phyloP scores from a whole-genome alignment of 2,797 vertebrate genomes.

The Serranus cabrilla region DNA sequence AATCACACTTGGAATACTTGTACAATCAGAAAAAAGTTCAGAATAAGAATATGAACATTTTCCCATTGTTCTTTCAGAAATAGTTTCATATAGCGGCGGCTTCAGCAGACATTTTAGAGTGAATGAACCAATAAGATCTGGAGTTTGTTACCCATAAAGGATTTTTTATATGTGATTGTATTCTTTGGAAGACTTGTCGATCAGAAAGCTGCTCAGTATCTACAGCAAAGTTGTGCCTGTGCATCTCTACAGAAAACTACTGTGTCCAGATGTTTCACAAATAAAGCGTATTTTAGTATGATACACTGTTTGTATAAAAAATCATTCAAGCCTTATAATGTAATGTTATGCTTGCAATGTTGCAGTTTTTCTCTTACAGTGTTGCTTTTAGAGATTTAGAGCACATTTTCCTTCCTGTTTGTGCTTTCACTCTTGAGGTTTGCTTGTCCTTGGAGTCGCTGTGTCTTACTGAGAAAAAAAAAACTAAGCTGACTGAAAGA shows the following conservation, averaged over 20 bases:
- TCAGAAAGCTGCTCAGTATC: no score
- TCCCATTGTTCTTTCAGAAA: not conserved
- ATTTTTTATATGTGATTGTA: not conserved
- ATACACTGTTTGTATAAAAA: not conserved
- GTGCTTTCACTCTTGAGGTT: not conserved
- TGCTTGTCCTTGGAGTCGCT: constrained; percentile 25
- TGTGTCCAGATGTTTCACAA: not conserved
- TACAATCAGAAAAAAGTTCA: not conserved
- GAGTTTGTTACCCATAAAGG: not conserved
- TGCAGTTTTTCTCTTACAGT: not conserved
- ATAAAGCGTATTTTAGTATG: not conserved
- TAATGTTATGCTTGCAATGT: not conserved
- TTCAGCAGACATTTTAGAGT: not conserved
- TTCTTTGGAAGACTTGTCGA: no score
- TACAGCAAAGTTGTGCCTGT: no score
- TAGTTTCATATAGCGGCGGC: not conserved
- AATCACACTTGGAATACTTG: not conserved
- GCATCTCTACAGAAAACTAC: not conserved
- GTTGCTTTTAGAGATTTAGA: not conserved
- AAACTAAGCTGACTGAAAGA: not conserved
- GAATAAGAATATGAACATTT: not conserved
- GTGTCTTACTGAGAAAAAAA: constrained; percentile 14
- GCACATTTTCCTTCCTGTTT: constrained; percentile 17
- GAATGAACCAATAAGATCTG: not conserved
- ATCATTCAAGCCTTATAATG: not conserved